phyloP scores from a whole-genome alignment of 35 echinoderm and acorn worm genomes.

The Apostichopus parvimensis region DNA sequence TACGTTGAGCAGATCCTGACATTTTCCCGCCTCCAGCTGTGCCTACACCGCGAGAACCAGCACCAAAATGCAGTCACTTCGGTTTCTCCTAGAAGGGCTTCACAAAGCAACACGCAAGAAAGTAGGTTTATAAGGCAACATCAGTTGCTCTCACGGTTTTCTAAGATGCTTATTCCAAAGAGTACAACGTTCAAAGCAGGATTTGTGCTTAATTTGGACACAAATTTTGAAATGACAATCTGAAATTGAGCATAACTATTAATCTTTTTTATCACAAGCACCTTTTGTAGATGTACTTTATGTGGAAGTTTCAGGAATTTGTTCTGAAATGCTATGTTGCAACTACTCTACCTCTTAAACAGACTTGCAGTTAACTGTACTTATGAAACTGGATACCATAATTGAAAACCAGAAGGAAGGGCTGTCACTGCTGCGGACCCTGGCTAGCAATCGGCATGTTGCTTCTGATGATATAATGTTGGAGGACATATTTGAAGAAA shows the following conservation, averaged over 20 bases:
- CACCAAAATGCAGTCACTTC: too few relatives aligned
- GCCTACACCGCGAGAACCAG: too few relatives aligned
- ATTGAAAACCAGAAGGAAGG: not conserved
- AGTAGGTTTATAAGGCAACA: too few relatives aligned
- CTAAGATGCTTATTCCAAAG: too few relatives aligned
- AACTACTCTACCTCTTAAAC: not conserved
- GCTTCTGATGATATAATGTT: not conserved
- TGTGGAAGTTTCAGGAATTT: constrained; percentile 4
- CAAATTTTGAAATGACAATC: not conserved
- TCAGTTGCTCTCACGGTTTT: too few relatives aligned
- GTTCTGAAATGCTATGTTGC: not conserved
- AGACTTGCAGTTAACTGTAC: not conserved
- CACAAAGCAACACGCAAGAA: too few relatives aligned
- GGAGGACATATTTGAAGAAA: not conserved
- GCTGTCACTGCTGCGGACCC: not conserved
- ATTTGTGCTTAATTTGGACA: too few relatives aligned
- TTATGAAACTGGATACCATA: not conserved
- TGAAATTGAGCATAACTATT: not conserved
- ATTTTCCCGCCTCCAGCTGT: too few relatives aligned
- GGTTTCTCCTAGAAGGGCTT: too few relatives aligned
- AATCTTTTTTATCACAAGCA: not conserved
- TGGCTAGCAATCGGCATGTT: not conserved
- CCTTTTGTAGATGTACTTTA: not conserved
- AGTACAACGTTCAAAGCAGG: too few relatives aligned
- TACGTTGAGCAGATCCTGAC: too few relatives aligned